A percentile compares a stretch with the other conserved stretches of the same genome.
Evolutionary conservation across 2,113 vertebrate genomes (phyloP).

Genomic region (Menidia beryllina): DNA sequence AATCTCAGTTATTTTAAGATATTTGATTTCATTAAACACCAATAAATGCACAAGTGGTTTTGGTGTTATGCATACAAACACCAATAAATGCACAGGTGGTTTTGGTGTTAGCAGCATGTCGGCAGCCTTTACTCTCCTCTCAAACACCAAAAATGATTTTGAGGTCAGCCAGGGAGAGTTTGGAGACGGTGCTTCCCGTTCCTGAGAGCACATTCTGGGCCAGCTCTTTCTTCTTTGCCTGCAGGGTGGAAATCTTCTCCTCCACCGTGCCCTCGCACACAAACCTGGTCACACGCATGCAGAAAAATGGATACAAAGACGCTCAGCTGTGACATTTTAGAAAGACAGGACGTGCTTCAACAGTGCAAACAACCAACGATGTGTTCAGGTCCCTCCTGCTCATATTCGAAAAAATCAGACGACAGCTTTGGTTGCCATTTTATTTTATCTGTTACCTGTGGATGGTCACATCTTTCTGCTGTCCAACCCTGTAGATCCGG

Average conservation of each 20-base stretch:
- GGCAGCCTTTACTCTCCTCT: slow-evolving; percentile 6
- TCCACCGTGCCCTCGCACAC: slow-evolving; percentile 93
- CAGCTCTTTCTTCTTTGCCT: slow-evolving; percentile 91
- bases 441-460: slow-evolving; percentile 86
- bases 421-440: no score
- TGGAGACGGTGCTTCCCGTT: slow-evolving; percentile 83
- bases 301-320: background rate
- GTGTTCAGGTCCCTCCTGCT: background rate
- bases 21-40: no score
- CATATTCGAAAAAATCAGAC: background rate
- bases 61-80: background rate
- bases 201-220: slow-evolving; percentile 93
- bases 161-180: slow-evolving; percentile 93
- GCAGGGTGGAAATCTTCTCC: slow-evolving; percentile 92
- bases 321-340: background rate
- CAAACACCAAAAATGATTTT: slow-evolving; percentile 89
- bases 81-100: background rate
- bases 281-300: slow-evolving; percentile 82
- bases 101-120: background rate
- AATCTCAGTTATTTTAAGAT: background rate
- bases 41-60: background rate
- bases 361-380: background rate
- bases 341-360: background rate
- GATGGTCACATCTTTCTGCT: slow-evolving; percentile 89
- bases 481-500: slow-evolving; percentile 94